These are phyloP conservation scores for Pseudococcus jackbeardsleyi DNA, from an alignment of 2,888 invertebrate genomes.

Conservation along the genomic window DNA sequence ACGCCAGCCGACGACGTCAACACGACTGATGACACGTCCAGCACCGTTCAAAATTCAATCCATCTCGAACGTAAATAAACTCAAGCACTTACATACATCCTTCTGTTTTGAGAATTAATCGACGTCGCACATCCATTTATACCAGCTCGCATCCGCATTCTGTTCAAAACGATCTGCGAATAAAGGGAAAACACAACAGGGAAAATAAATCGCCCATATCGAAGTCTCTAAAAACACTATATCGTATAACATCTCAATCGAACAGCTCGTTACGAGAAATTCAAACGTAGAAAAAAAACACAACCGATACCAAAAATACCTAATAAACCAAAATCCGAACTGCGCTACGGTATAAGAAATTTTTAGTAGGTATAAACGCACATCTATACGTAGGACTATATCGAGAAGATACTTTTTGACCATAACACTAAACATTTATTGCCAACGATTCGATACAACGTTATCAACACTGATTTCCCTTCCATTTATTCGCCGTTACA, in stretches of 20 bases:
- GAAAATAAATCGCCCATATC: not conserved
- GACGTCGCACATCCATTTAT: not conserved
- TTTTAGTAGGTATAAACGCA: slow-evolving; percentile 55
- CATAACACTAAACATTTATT: slow-evolving; percentile 64
- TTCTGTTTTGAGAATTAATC: too few species aligned
- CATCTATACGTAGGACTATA: not conserved
- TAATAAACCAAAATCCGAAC: slow-evolving; percentile 34
- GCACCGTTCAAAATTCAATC: not conserved
- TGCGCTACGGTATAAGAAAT: not conserved
- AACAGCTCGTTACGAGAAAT: not conserved
- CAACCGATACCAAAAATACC: not conserved
- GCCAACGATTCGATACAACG: slow-evolving; percentile 60
- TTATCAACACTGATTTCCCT: slow-evolving; percentile 62
- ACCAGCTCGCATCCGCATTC: not conserved
- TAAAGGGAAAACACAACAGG: not conserved
- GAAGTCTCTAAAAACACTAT: not conserved
- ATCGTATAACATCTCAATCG: slow-evolving; percentile 35
- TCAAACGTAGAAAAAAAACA: not conserved
- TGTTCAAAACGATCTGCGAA: not conserved
- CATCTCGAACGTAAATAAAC: not conserved
- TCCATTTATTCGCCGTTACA: slow-evolving; percentile 57
- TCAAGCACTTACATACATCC: not conserved
- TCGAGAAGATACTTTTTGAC: slow-evolving; percentile 57
- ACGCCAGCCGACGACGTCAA: not conserved
- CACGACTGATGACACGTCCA: slow-evolving; percentile 4